Percentiles rank a stretch among this genome's conserved stretches.
Evolutionary conservation across 1,140 invertebrate species (phyloP).

Genomic region (Archivesica marissinica): DNA sequence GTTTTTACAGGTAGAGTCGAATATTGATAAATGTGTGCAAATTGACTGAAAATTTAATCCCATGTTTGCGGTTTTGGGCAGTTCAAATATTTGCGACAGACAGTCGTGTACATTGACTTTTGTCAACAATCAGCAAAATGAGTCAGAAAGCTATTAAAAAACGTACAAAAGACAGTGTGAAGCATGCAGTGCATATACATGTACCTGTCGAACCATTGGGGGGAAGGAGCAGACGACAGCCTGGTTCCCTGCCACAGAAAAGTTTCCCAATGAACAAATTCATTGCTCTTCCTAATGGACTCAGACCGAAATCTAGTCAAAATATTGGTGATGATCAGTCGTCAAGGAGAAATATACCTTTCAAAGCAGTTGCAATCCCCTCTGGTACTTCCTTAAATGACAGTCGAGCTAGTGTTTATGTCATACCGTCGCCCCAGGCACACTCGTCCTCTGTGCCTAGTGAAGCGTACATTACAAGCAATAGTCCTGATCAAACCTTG

Average conservation of each 20-base stretch:
- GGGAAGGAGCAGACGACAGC: neutral
- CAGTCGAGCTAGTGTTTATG: slow-evolving; percentile 50
- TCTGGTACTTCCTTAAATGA: slow-evolving; percentile 57
- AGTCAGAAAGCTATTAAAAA: slow-evolving; percentile 66
- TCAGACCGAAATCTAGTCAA: slow-evolving; percentile 64
- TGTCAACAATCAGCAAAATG: slow-evolving; percentile 46
- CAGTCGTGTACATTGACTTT: slow-evolving; percentile 35
- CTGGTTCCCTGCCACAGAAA: slow-evolving; percentile 40
- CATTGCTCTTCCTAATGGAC: slow-evolving; percentile 70
- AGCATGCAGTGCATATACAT: neutral
- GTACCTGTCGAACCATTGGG: slow-evolving; percentile 12
- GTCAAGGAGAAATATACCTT: slow-evolving; percentile 64
- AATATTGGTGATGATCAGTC: slow-evolving; percentile 52
- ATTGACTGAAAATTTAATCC: slow-evolving; percentile 12
- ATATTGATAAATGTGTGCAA: slow-evolving; percentile 33
- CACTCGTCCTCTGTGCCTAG: neutral
- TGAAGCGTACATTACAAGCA: slow-evolving; percentile 29
- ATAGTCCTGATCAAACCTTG: slow-evolving; percentile 18
- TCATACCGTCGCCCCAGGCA: slow-evolving; percentile 21
- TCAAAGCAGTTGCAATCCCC: slow-evolving; percentile 67
- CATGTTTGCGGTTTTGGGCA: slow-evolving; percentile 3
- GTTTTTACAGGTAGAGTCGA: slow-evolving; percentile 33
- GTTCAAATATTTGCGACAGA: slow-evolving; percentile 30
- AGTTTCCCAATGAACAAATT: slow-evolving; percentile 71
- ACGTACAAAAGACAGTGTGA: slow-evolving; percentile 42